Conservation (phyloP, 2,797 vertebrate genomes). For the Esox lucius region DNA sequence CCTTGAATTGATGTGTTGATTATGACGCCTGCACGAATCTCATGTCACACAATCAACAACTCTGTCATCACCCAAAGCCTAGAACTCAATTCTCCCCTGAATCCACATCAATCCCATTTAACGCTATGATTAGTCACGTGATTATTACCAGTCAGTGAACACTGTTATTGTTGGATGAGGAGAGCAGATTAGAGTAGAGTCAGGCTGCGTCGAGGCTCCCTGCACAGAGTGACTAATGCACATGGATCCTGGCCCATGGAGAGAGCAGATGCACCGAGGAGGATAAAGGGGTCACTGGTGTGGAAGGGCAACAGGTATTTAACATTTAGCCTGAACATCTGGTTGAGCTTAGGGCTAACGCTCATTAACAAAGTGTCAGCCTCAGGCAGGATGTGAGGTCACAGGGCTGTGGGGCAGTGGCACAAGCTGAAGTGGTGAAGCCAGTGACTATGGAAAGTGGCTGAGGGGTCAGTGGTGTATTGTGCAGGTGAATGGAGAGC, state of each 20-base stretch:
- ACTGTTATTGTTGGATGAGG: neutral
- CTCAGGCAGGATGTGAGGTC: constrained; percentile 59
- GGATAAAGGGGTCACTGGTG: constrained; percentile 27
- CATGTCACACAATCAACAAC: neutral
- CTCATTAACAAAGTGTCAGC: constrained; percentile 65
- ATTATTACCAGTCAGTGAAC: neutral
- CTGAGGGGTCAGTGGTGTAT: constrained; percentile 27
- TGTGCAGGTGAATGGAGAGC: constrained; percentile 14
- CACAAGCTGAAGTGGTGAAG: constrained; percentile 41
- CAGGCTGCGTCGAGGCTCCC: constrained; percentile 2
- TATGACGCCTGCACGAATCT: neutral
- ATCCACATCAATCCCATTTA: neutral
- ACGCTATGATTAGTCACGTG: neutral
- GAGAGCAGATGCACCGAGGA: constrained; percentile 35
- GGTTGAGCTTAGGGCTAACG: constrained; percentile 49
- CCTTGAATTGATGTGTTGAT: neutral
- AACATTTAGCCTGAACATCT: constrained; percentile 64
- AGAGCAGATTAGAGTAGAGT: neutral
- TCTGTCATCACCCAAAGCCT: neutral
- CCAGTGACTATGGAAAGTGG: constrained; percentile 44
- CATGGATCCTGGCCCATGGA: constrained; percentile 20
- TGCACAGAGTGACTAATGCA: constrained; percentile 5
- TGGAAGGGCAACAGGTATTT: constrained; percentile 57
- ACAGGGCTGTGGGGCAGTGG: constrained; percentile 37
- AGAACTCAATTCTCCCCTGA: neutral